Evolutionary conservation across 2,797 vertebrate species (phyloP), one percentile per base, ranked within the genome.

Genomic region (Enteromius unitaeniatus): DNA sequence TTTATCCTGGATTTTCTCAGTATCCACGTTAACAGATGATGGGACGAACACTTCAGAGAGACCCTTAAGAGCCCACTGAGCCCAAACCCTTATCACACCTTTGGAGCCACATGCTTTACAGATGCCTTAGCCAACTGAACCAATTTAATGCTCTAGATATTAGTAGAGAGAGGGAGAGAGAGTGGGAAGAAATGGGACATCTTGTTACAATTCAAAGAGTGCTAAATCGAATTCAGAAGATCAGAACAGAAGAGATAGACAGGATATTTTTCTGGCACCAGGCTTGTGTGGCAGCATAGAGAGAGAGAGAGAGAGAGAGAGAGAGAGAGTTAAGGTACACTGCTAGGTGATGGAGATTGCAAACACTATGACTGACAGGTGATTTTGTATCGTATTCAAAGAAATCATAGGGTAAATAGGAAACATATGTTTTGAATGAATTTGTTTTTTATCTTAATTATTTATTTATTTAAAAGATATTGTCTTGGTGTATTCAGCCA

Each of bases 211-310:
- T 94, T 94, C 94, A 95, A 97, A 97, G 96, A 96, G 96, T 73
- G 91, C 96, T 96, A 95, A 96, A 97, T 97, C 96, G 96, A 98
- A 98, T 97, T 95, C 95, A 96, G 95, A 96, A 97, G 96, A 97
- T 93, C 96, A 94, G 95, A 96, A 95, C 96, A 95, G 88, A 94
- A 94, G 95, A 98, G 97, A 98, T 97, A 98, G 96, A 96, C 96
- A 87, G 88, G 84, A 88, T 93, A 93, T 92, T 92, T 91, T 81
- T 87, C 88, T 83, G 94, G 96, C 73, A 74, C 58, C 58, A 85
- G 95, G 96, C 96, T 74, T 95, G 96, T 96, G 58, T 96, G 96
- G 17, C 15, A 65, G 42, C 53, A 77, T 45, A 72, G 40, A 78
- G 60, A 51, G n/a, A 31, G 58, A 96, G 93, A 86, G 95, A 94